Conservation (phyloP, 1,140 invertebrate genomes). For the Diabrotica virgifera region DNA sequence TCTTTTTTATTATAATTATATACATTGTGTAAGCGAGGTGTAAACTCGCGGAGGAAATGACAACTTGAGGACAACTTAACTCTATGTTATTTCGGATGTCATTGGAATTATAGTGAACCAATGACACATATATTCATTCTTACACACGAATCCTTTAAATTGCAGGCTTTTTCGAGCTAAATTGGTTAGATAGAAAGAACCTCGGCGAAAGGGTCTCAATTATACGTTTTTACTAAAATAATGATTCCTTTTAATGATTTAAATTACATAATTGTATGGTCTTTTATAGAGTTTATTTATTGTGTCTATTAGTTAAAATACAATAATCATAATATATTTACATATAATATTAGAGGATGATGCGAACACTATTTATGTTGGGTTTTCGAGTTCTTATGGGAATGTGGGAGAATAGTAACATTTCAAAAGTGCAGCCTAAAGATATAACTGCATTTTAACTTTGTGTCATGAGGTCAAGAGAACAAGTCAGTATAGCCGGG, state of each 20-base stretch:
- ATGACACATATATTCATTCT: constrained; percentile 15
- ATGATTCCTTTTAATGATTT: background rate
- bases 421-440: too few relatives aligned
- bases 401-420: too few relatives aligned
- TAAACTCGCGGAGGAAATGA: constrained; percentile 25
- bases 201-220: background rate
- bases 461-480: too few relatives aligned
- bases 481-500: too few relatives aligned
- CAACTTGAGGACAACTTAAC: constrained; percentile 31
- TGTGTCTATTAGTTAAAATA: too few relatives aligned
- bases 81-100: constrained; percentile 35
- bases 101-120: constrained; percentile 27
- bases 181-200: background rate
- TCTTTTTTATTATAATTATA: constrained; percentile 45
- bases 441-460: too few relatives aligned
- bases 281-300: background rate
- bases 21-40: constrained; percentile 38
- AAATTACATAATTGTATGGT: background rate
- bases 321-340: too few relatives aligned
- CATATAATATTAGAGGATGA: too few relatives aligned
- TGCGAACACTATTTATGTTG: too few relatives aligned
- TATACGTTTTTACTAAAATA: background rate
- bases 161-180: constrained; percentile 4
- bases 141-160: constrained; percentile 8
- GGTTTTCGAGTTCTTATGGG: too few relatives aligned